phyloP scores from a whole-genome alignment of 2,888 invertebrate species.

The Cephus spinipes region DNA sequence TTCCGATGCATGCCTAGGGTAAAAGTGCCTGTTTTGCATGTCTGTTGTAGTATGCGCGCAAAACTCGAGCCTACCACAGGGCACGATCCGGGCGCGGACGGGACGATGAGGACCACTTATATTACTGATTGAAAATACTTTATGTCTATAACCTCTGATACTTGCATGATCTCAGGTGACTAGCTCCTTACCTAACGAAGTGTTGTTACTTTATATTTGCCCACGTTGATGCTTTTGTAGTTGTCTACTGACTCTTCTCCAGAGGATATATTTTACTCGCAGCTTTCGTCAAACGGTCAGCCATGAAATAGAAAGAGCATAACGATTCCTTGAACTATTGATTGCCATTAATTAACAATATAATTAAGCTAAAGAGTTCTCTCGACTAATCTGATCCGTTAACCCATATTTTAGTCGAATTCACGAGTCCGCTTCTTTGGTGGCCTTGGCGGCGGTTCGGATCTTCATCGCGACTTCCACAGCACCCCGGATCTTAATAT shows the following conservation, averaged over 20 bases:
- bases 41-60: slow-evolving; percentile 62
- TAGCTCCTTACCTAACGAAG: slow-evolving; percentile 37
- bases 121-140: slow-evolving; percentile 61
- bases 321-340: background rate
- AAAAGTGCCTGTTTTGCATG: slow-evolving; percentile 61
- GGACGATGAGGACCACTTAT: slow-evolving; percentile 60
- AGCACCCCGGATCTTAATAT: slow-evolving; percentile 84
- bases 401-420: slow-evolving; percentile 65
- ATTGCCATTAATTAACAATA: background rate
- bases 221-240: background rate
- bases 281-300: background rate
- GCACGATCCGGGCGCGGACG: slow-evolving; percentile 49
- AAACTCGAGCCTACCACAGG: slow-evolving; percentile 49
- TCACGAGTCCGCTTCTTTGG: slow-evolving; percentile 69
- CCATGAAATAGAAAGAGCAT: background rate
- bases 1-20: slow-evolving; percentile 51
- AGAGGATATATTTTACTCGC: background rate
- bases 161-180: slow-evolving; percentile 62
- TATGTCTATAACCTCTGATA: slow-evolving; percentile 50
- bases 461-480: slow-evolving; percentile 85
- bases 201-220: background rate
- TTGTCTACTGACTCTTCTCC: background rate
- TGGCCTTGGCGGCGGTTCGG: slow-evolving; percentile 64
- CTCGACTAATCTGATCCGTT: background rate
- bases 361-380: background rate